Base-by-base conservation (phyloP, 2,113 vertebrate genomes). In the Syrrhaptes paradoxus region DNA sequence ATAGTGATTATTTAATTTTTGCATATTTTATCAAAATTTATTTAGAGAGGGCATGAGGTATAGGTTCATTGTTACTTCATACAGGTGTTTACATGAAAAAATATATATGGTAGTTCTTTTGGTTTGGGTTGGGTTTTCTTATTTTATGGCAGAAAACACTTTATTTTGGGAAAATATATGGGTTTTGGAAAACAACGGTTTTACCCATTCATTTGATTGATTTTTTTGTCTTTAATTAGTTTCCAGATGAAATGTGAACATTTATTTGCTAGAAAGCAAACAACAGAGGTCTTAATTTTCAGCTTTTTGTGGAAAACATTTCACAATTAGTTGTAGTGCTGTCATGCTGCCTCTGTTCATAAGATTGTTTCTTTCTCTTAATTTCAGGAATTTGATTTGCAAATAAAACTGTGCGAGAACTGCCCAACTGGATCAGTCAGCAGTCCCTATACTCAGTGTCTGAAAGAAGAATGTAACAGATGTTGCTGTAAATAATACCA, bases 231-330 rank as follows among this genome's bases (percentile, higher is more conserved):
- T 85, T 92, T 93, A 90, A 93, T 93, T 95, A 92, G 63, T 38
- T 93, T 80, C 63, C 67, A 88, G 80, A n/a, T 70, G 74, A 93
- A 95, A 94, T 74, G 72, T 51, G 89, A 94, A 81, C 26, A 61
- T 84, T 93, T 80, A 92, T 36, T 83, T 95, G 28, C 76, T 93
- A 88, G 65, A 92, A 94, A 95, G 55, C 46, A 83, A 95, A 90
- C 61, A 91, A 85, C 72, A 67, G 55, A 80, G 65, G 65, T 90
- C 88, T 90, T 95, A 92, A 88, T 96, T 97, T 97, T 88, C 85
- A 71, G 59, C 49, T 62, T 94, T 95, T 95, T 83, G 76, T 86
- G 65, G 82, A 91, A 95, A 93, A 78, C 45, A 74, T 93, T 97
- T 90, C 72, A 77, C 67, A 90, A 77, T 79, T 85, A 67, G 71